phyloP scores from a whole-genome alignment of 2,888 invertebrate species.

The Theristus sp. region DNA sequence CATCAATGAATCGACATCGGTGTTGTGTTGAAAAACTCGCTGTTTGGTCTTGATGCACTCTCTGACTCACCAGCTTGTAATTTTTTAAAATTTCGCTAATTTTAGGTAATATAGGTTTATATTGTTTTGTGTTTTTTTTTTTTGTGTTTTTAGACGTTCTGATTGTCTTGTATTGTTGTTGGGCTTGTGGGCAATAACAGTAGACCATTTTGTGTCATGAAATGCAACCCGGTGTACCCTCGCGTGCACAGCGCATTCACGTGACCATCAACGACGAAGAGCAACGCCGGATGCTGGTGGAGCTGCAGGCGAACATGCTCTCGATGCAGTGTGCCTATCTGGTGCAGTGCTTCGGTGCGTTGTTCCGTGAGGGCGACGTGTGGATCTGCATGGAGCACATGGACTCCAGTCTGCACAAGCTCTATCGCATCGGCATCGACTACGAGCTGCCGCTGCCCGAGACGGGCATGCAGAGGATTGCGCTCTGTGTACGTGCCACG shows the following conservation, averaged over 20 bases:
- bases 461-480: conserved; percentile 61
- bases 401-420: conserved; percentile 92
- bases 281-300: conserved; percentile 80
- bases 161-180: too few species aligned
- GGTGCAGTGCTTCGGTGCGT: conserved; percentile 91
- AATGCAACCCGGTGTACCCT: too few species aligned
- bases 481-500: conserved; percentile 47
- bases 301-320: conserved; percentile 57
- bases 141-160: too few species aligned
- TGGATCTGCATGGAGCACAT: conserved; percentile 97
- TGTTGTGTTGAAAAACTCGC: too few species aligned
- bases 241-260: conserved; percentile 53
- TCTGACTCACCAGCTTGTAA: too few species aligned
- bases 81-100: too few species aligned
- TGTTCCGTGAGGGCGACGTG: conserved; percentile 77
- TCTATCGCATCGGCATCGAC: conserved; percentile 69
- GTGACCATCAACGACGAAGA: conserved; percentile 81
- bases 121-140: too few species aligned
- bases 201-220: too few species aligned
- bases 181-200: too few species aligned
- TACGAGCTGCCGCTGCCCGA: conserved; percentile 60
- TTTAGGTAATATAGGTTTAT: too few species aligned
- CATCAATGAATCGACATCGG: not conserved
- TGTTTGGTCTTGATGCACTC: too few species aligned
- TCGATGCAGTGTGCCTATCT: conserved; percentile 41